Conservation (phyloP, 2,797 vertebrate species). For the Lophotriccus pileatus region DNA sequence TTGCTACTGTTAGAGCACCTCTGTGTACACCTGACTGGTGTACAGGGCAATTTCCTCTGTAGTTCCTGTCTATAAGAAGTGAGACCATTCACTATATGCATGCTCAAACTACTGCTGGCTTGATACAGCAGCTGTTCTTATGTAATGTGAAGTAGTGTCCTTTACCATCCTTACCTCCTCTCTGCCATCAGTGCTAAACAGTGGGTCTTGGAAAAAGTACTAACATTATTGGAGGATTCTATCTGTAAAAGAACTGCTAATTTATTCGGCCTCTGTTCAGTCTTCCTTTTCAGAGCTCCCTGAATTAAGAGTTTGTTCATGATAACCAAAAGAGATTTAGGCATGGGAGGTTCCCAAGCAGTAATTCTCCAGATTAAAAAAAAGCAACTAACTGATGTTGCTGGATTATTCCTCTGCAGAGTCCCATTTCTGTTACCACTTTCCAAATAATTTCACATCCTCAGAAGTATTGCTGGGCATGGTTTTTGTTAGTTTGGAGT, state of each 20-base stretch:
- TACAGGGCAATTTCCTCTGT: background rate
- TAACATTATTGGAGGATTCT: background rate
- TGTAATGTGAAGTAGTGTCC: background rate
- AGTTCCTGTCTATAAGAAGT: background rate
- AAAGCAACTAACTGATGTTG: background rate
- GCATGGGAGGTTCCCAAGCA: background rate
- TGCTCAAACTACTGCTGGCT: background rate
- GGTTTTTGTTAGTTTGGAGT: background rate
- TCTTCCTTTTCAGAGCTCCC: background rate
- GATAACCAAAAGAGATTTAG: background rate
- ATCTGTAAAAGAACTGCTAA: background rate
- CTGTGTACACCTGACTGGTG: background rate
- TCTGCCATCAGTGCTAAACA: background rate
- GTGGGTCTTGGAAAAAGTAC: background rate
- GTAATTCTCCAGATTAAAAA: background rate
- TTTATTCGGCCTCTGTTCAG: background rate
- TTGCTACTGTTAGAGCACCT: background rate
- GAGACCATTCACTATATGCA: background rate
- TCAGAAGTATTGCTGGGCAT: background rate
- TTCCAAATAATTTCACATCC: background rate
- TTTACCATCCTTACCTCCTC: background rate
- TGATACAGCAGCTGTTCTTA: background rate
- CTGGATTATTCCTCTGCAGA: background rate
- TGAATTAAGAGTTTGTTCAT: background rate
- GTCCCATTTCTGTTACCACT: background rate